Evolutionary conservation across 1,140 invertebrate species (phyloP).

Genomic region (Sinonovacula constricta): DNA sequence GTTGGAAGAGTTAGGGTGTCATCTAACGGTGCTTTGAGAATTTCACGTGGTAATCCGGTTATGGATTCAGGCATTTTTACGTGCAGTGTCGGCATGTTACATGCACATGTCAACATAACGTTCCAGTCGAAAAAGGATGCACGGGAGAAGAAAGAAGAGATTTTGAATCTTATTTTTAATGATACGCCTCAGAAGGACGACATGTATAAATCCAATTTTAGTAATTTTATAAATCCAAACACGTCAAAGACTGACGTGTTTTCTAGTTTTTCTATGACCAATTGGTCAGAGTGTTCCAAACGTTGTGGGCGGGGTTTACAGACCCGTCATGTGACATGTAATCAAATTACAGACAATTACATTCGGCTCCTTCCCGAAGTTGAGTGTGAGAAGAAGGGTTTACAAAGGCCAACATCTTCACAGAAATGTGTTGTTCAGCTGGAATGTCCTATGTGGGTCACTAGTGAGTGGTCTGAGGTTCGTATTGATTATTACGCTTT

Average conservation of each 20-base stretch:
- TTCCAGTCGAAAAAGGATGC: constrained; percentile 57
- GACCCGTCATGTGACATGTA: constrained; percentile 57
- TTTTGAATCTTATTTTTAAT: constrained; percentile 31
- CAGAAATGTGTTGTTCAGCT: constrained; percentile 53
- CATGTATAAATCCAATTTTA: constrained; percentile 39
- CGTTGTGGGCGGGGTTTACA: constrained; percentile 60
- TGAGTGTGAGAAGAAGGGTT: constrained; percentile 53
- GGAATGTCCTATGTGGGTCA: constrained; percentile 58
- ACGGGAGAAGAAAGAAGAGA: constrained; percentile 20
- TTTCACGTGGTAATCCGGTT: constrained; percentile 50
- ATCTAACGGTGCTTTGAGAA: constrained; percentile 58
- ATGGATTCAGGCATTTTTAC: constrained; percentile 58
- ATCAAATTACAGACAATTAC: constrained; percentile 55
- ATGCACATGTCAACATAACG: constrained; percentile 50
- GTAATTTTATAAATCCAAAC: constrained; percentile 28
- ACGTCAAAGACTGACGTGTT: constrained; percentile 18
- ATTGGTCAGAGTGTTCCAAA: constrained; percentile 59
- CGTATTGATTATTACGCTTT: no score
- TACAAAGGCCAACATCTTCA: constrained; percentile 45
- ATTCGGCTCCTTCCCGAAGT: constrained; percentile 45
- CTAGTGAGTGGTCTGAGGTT: constrained; percentile 39
- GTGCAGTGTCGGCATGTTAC: constrained; percentile 54
- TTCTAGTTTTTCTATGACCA: constrained; percentile 45
- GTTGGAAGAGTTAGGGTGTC: constrained; percentile 55
- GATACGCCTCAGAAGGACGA: constrained; percentile 37